phyloP scores from a whole-genome alignment of 2,888 invertebrate species.

The Venustoraphidia nigricollis region DNA sequence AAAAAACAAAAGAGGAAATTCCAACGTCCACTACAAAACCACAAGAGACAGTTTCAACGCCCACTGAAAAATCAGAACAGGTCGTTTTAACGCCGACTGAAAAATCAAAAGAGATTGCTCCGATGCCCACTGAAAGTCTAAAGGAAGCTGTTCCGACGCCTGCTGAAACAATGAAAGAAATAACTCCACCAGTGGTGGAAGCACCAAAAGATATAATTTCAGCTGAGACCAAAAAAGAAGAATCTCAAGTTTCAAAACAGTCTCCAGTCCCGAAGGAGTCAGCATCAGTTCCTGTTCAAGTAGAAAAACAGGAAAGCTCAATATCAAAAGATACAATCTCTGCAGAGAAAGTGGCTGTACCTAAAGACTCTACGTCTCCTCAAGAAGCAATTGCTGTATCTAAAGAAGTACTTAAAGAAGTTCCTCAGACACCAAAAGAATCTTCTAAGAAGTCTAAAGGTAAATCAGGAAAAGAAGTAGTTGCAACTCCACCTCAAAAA shows the following conservation, averaged over 20 bases:
- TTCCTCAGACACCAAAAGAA: conserved; percentile 19
- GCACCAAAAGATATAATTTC: conserved; percentile 7
- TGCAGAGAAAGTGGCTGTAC: conserved; percentile 9
- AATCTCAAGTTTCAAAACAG: conserved; percentile 11
- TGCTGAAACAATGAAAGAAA: conserved; percentile 4
- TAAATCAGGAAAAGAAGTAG: conserved; percentile 4
- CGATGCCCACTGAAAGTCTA: conserved; percentile 9
- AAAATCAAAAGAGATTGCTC: conserved; percentile 5
- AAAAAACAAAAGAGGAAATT: conserved; percentile 6
- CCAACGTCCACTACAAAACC: conserved; percentile 9
- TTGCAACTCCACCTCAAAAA: conserved; percentile 14
- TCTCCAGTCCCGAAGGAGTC: conserved; percentile 3
- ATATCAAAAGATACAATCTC: conserved; percentile 9
- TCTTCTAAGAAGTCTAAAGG: conserved; percentile 16
- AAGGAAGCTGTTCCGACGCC: conserved; percentile 4
- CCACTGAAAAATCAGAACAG: background rate
- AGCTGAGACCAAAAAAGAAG: conserved; percentile 3
- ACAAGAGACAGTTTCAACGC: conserved; percentile 6
- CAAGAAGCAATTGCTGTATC: conserved; percentile 10
- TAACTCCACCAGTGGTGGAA: conserved; percentile 10
- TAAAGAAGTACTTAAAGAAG: conserved; percentile 3
- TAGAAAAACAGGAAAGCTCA: background rate
- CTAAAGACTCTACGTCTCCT: conserved; percentile 15
- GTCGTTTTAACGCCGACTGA: conserved; percentile 2
- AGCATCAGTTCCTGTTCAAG: conserved; percentile 2